A percentile compares a stretch with the other conserved stretches of the same genome.
phyloP scores from a whole-genome alignment of 2,888 invertebrate genomes.

The Drosophila formosana region DNA sequence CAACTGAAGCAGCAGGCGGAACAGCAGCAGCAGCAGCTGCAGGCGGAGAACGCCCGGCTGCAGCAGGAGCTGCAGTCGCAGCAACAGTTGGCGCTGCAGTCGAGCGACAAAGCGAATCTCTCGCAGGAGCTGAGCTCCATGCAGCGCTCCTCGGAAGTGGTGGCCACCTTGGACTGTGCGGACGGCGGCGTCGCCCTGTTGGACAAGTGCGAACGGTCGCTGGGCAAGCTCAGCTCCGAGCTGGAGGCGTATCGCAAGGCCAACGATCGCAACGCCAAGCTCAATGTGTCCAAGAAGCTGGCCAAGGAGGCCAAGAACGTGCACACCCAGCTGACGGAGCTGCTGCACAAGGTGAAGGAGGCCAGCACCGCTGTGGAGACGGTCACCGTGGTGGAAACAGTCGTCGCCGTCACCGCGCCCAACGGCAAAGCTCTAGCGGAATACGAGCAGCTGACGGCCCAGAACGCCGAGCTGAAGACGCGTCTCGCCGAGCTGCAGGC shows the following conservation, averaged over 20 bases:
- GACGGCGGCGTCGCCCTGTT: conserved; percentile 71
- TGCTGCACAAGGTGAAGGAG: conserved; percentile 82
- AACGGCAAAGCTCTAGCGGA: conserved; percentile 83
- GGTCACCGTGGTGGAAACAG: conserved; percentile 79
- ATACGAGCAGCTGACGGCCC: conserved; percentile 82
- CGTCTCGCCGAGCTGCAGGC: conserved; percentile 67
- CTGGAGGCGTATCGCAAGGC: conserved; percentile 84
- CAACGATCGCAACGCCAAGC: conserved; percentile 83
- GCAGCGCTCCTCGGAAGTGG: conserved; percentile 82
- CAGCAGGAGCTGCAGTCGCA: conserved; percentile 47
- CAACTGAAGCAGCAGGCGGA: conserved; percentile 14
- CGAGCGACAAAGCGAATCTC: conserved; percentile 73
- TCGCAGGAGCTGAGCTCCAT: conserved; percentile 81
- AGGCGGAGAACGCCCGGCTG: conserved; percentile 35
- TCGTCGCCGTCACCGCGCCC: conserved; percentile 82
- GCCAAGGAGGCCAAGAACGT: conserved; percentile 84
- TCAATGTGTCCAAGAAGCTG: conserved; percentile 83
- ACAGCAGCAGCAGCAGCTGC: conserved; percentile 35
- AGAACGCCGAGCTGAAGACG: conserved; percentile 78
- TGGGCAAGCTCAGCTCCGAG: conserved; percentile 82
- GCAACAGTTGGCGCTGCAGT: conserved; percentile 70
- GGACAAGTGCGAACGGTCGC: conserved; percentile 81
- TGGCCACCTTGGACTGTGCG: conserved; percentile 72
- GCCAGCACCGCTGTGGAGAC: conserved; percentile 81
- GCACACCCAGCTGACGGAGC: conserved; percentile 79